Conservation (phyloP, 1,140 invertebrate genomes). For the Leptestheria dahalacensis region DNA sequence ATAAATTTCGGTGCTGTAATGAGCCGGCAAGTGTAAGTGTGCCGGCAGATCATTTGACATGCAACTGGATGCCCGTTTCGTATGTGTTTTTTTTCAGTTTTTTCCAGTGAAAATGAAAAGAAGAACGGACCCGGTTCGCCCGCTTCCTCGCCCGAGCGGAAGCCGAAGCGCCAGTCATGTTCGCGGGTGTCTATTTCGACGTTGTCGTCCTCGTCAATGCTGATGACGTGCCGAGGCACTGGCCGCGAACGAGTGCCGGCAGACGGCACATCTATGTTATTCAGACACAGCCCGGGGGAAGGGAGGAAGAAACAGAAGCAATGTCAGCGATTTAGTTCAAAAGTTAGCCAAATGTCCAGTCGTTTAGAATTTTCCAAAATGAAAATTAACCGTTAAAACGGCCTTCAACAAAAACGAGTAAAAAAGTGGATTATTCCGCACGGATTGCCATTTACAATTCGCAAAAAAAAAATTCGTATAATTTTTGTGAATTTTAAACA, state of each 20-base stretch:
- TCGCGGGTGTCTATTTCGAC: slow-evolving; percentile 35
- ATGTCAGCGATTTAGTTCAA: neutral
- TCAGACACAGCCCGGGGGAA: neutral
- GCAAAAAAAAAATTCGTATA: too few relatives aligned
- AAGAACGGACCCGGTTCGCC: neutral
- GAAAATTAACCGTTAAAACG: neutral
- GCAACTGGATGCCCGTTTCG: too few relatives aligned
- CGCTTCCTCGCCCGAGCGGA: slow-evolving; percentile 20
- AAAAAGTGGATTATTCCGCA: too few relatives aligned
- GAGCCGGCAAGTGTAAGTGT: too few relatives aligned
- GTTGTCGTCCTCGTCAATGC: slow-evolving; percentile 35
- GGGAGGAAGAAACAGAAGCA: neutral
- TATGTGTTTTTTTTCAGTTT: too few relatives aligned
- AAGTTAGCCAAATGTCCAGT: too few relatives aligned
- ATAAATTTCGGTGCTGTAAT: too few relatives aligned
- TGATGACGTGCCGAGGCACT: slow-evolving; percentile 33
- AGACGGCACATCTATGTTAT: neutral
- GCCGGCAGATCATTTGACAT: too few relatives aligned
- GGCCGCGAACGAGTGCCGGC: slow-evolving; percentile 26
- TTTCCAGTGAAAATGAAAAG: too few relatives aligned
- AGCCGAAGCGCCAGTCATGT: slow-evolving; percentile 37
- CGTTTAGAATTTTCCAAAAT: neutral
- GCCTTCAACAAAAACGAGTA: slow-evolving; percentile 1
- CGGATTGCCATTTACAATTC: too few relatives aligned
- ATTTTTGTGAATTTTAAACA: too few relatives aligned